Evolutionary conservation across 2,888 invertebrate species (phyloP).

Genomic region (Ennomos quercinarius): DNA sequence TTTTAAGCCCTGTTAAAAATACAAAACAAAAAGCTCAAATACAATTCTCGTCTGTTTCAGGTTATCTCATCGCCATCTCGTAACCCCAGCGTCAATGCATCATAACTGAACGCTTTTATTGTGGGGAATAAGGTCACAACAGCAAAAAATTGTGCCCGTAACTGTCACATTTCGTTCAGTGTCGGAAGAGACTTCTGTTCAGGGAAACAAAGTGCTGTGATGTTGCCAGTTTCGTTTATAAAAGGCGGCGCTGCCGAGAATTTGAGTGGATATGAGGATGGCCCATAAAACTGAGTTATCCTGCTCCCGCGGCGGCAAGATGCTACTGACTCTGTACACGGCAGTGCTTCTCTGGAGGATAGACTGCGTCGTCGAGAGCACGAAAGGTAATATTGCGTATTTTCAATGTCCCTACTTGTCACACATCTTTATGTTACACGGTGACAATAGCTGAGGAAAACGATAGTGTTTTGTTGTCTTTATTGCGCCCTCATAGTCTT

Average conservation of each 20-base stretch:
- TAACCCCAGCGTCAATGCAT: conserved; percentile 49
- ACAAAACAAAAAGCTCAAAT: conserved; percentile 10
- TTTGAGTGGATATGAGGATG: conserved; percentile 69
- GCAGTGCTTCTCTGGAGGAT: conserved; percentile 77
- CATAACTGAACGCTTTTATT: conserved; percentile 47
- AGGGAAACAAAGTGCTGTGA: conserved; percentile 69
- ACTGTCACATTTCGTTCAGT: conserved; percentile 50
- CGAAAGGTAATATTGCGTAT: conserved; percentile 70
- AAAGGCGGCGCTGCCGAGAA: conserved; percentile 69
- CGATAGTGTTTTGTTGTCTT: conserved; percentile 35
- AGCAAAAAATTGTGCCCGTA: conserved; percentile 36
- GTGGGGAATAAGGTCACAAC: conserved; percentile 36
- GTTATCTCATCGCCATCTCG: conserved; percentile 37
- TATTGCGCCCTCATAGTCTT: conserved; percentile 12
- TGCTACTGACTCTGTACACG: conserved; percentile 72
- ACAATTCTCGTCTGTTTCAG: conserved; percentile 55
- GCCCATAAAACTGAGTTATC: conserved; percentile 71
- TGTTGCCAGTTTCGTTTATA: conserved; percentile 67
- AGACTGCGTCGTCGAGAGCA: conserved; percentile 77
- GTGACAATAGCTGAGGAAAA: conserved; percentile 15
- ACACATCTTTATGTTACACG: conserved; percentile 27
- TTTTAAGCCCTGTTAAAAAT: conserved; percentile 1
- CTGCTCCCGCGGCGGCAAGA: conserved; percentile 64
- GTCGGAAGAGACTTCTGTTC: conserved; percentile 53
- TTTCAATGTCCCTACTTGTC: conserved; percentile 29